A percentile compares a stretch with the other conserved stretches of the same genome.
phyloP scores from a whole-genome alignment of 2,888 invertebrate species.

The Reticulitermes lucifugus region DNA sequence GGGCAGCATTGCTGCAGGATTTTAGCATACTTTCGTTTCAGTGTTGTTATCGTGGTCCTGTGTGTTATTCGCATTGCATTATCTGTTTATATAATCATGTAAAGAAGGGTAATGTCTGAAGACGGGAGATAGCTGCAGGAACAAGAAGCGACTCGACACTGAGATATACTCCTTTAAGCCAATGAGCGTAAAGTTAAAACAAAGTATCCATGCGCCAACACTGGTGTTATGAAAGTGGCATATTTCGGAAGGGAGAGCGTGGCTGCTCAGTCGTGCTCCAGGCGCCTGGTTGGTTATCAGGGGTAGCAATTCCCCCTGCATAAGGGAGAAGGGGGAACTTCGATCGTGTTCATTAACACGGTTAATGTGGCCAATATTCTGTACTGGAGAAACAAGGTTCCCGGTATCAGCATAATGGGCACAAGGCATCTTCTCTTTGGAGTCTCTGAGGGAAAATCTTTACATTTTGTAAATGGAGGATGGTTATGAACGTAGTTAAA shows the following conservation, averaged over 20 bases:
- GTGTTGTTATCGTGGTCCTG: no score
- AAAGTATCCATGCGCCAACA: neutral
- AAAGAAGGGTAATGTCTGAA: no score
- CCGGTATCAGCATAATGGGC: neutral
- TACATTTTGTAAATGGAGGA: constrained; percentile 6
- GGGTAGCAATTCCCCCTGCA: neutral
- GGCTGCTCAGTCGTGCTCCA: neutral
- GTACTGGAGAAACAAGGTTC: constrained; percentile 3
- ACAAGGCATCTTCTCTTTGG: neutral
- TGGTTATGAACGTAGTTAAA: neutral
- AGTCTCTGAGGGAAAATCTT: constrained; percentile 4
- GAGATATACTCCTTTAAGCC: neutral
- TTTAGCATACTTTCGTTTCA: no score
- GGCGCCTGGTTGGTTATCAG: constrained; percentile 10
- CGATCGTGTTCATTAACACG: constrained; percentile 35
- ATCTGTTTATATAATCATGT: no score
- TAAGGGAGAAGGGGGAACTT: neutral
- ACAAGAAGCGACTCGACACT: no score
- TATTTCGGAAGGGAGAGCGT: neutral
- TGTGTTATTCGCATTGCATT: no score
- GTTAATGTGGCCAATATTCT: constrained; percentile 29
- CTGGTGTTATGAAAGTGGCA: neutral
- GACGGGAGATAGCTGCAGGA: no score
- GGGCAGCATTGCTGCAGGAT: no score
- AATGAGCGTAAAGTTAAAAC: constrained; percentile 4